A percentile compares a stretch with the other conserved stretches of the same genome.
These are phyloP conservation scores for Ormia ochracea DNA, from an alignment of 2,888 invertebrate species.

Conservation along the genomic window DNA sequence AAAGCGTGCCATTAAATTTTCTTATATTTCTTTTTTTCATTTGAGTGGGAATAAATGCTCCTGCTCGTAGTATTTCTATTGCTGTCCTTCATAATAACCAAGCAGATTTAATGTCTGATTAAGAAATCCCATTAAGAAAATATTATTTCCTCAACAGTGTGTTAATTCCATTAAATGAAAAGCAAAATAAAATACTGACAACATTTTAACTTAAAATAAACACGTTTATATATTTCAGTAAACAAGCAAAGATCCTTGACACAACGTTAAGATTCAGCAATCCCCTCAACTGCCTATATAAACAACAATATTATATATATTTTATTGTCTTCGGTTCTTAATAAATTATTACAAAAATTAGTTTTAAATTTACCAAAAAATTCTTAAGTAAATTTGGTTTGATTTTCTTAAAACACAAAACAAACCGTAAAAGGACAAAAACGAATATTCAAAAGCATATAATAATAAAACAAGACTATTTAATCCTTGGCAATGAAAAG, in stretches of 20 bases:
- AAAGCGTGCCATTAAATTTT: too few relatives aligned
- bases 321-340: constrained; percentile 31
- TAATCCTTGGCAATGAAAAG: constrained; percentile 48
- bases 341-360: constrained; percentile 54
- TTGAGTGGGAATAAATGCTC: too few relatives aligned
- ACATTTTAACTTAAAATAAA: constrained; percentile 3
- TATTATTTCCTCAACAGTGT: too few relatives aligned
- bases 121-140: too few relatives aligned
- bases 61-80: too few relatives aligned
- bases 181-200: too few relatives aligned
- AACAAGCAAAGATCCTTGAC: not conserved
- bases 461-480: constrained; percentile 52
- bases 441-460: constrained; percentile 2
- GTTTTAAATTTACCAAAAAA: constrained; percentile 57
- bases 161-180: too few relatives aligned
- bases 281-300: constrained; percentile 27
- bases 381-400: constrained; percentile 47
- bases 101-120: too few relatives aligned
- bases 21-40: too few relatives aligned
- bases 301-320: constrained; percentile 47
- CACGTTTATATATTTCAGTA: not conserved
- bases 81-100: too few relatives aligned
- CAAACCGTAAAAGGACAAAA: not conserved
- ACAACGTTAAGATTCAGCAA: not conserved
- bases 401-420: constrained; percentile 38